phyloP scores from a whole-genome alignment of 1,140 invertebrate species.

The Apis laboriosa region DNA sequence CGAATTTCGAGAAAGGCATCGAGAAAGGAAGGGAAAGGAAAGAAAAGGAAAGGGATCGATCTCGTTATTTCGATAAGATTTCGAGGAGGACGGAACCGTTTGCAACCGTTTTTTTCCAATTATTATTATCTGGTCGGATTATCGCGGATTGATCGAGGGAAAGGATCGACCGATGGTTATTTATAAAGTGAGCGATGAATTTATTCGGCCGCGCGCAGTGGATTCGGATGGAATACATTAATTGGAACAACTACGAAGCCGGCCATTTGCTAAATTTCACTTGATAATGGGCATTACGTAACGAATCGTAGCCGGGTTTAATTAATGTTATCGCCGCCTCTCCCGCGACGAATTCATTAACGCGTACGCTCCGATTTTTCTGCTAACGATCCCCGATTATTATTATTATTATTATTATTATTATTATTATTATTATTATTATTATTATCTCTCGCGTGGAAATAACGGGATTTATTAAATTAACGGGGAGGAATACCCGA shows the following conservation, averaged over 20 bases:
- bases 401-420: neutral
- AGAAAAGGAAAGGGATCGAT: no score
- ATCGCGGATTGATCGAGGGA: slow-evolving; percentile 3
- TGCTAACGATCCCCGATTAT: slow-evolving; percentile 2
- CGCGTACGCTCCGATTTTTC: slow-evolving; percentile 8
- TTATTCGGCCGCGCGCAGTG: neutral
- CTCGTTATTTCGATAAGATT: neutral
- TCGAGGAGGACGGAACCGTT: neutral
- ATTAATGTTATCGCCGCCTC: slow-evolving; percentile 10
- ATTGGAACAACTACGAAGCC: neutral
- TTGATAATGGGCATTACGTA: slow-evolving; percentile 19
- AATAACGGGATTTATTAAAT: slow-evolving; percentile 19
- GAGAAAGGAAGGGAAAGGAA: no score
- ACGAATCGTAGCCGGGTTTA: slow-evolving; percentile 15
- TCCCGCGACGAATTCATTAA: slow-evolving; percentile 14
- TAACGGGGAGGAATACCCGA: neutral
- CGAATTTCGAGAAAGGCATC: no score
- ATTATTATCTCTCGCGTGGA: neutral
- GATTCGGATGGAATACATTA: slow-evolving; percentile 5
- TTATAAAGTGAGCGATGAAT: neutral
- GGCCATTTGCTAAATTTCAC: slow-evolving; percentile 4
- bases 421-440: neutral
- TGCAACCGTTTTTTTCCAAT: no score
- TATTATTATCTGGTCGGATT: neutral
- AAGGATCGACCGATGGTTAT: neutral